Base-by-base conservation (phyloP, 2,888 invertebrate species). In the Chelonus formosanus region DNA sequence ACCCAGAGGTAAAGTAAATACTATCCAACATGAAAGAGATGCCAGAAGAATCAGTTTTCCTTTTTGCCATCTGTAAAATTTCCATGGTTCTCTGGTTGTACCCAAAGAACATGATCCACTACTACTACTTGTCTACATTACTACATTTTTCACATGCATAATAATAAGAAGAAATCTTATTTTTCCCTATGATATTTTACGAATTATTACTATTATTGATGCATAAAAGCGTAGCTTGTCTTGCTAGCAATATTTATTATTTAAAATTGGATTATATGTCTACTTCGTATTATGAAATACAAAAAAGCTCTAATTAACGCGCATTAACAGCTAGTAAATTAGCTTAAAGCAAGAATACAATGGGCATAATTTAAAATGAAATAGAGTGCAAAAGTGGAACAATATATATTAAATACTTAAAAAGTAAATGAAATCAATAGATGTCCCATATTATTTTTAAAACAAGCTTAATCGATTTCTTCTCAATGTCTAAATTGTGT, bases 1-100 rank as follows among this genome's bases (percentile, higher is more conserved):
- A 69, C 96, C 96, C 76, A 99, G 86, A 1, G 97, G 96, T 75
- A 98, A 88, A 52, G 98, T 99, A 86, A 98, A 99, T 67, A 97
- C 89, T 68, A 99, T 94, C 97, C 98, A 98, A 67, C 96, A 95
- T 53, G 94, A 90, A 60, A 99, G 86, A 0, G 98, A 97, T 57
- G 93, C 94, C 64, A 99, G 85, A 67, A 99, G 87, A 73, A 99
- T 88, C 71, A 93, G 87, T 85, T 95, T 95, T 5, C 95, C 95
- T 81, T 93, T 93, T 78, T 91, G 92, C 88, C 92, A 94, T 84
- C 92, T 89, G 76, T 32, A 65, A 73, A 72, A 69, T 67, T 70
- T 67, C 56, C 65, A 69, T 53, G 68, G 71, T 71, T 70, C 73
- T 71, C 73, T 73, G 73, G 71, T 70, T 67, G 69, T 36, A 65